These are phyloP conservation scores for Caenorhabditis sp. DNA, from an alignment of 2,888 invertebrate species.

Conservation along the genomic window DNA sequence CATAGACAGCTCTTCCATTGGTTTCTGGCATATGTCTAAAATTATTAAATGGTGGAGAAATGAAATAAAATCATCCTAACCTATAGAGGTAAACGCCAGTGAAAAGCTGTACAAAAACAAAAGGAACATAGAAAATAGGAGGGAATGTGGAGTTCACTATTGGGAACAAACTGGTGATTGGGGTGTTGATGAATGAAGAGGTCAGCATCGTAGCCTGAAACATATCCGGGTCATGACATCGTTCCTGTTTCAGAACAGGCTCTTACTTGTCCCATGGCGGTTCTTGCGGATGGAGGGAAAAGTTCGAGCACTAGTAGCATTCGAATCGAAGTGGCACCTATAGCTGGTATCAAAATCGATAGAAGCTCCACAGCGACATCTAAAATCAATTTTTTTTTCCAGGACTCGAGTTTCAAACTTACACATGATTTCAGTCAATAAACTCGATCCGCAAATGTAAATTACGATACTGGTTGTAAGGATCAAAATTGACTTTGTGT, in stretches of 20 bases:
- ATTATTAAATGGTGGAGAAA: neutral
- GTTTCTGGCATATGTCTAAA: constrained; percentile 33
- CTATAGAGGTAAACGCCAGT: constrained; percentile 24
- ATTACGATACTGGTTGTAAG: neutral
- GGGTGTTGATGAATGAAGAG: no score
- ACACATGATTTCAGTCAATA: constrained; percentile 13
- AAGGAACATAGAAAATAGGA: constrained; percentile 49
- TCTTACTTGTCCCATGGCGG: constrained; percentile 18
- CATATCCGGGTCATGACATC: no score
- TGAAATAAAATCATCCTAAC: neutral
- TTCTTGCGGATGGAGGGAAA: constrained; percentile 20
- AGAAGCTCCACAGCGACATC: neutral
- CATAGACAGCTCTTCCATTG: neutral
- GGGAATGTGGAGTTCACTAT: constrained; percentile 50
- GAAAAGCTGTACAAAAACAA: constrained; percentile 38
- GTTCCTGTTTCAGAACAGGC: no score
- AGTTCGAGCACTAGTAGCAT: constrained; percentile 3
- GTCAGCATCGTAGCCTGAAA: constrained; percentile 56
- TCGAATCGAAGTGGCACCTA: neutral
- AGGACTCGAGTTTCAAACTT: no score
- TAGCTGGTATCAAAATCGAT: neutral
- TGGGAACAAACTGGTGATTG: constrained; percentile 45
- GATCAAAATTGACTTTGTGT: neutral
- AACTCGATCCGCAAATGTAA: constrained; percentile 4
- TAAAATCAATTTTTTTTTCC: neutral